These are phyloP conservation scores for Callyntrura guangdongensis DNA, from an alignment of 2,888 invertebrate genomes.

Conservation along the genomic window DNA sequence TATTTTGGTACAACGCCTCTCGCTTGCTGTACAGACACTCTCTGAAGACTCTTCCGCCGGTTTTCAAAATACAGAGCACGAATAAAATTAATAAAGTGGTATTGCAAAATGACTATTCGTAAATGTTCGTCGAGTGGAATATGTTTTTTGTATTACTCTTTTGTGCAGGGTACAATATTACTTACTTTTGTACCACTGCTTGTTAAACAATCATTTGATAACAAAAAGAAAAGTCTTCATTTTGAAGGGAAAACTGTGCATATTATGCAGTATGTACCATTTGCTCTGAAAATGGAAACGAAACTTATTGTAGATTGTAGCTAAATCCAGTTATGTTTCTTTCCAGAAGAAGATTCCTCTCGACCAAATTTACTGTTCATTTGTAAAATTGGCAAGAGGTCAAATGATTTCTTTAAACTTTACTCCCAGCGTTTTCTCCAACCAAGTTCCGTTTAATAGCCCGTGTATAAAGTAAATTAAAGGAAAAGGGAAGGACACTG, in stretches of 20 bases:
- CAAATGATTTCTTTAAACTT: slow-evolving; percentile 81
- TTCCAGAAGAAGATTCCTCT: slow-evolving; percentile 60
- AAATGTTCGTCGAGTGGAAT: too few relatives aligned
- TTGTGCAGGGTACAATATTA: too few relatives aligned
- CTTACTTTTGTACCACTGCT: too few relatives aligned
- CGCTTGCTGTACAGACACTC: not conserved
- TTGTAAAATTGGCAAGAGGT: slow-evolving; percentile 84
- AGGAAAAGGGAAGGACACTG: slow-evolving; percentile 57
- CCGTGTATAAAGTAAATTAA: slow-evolving; percentile 75
- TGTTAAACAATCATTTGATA: too few relatives aligned
- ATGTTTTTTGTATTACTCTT: too few relatives aligned
- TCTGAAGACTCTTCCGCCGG: not conserved
- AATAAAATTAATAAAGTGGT: slow-evolving; percentile 4
- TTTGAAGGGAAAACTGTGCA: not conserved
- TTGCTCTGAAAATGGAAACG: not conserved
- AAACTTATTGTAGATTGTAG: too few relatives aligned
- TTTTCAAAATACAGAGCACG: not conserved
- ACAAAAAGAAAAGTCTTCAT: too few relatives aligned
- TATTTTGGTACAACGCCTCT: too few relatives aligned
- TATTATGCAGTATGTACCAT: not conserved
- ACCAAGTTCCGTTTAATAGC: slow-evolving; percentile 76
- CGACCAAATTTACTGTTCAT: slow-evolving; percentile 81
- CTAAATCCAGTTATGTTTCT: slow-evolving; percentile 33
- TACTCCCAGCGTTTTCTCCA: not conserved
- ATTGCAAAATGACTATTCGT: too few relatives aligned